Evolutionary conservation across 2,113 vertebrate genomes (phyloP), one percentile per base, ranked within the genome.

Genomic region (Myrmophylax atrothorax): DNA sequence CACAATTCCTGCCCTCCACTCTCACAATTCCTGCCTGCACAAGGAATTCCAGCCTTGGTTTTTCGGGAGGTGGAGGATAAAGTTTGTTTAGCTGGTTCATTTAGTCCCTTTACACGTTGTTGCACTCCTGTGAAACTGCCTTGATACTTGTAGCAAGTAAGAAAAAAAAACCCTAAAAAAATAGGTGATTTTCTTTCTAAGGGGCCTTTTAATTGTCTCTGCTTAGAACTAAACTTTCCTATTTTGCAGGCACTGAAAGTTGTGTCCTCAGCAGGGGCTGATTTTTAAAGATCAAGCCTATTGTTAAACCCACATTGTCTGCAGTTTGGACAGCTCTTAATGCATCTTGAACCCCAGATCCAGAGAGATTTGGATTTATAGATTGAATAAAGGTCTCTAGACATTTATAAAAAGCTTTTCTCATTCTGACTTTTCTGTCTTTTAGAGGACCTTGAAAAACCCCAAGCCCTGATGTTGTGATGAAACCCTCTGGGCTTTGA

Each of bases 221-320:
- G 5, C 50, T 78, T 26, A 13, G 67, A 82, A 7, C 33, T 50
- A 9, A 87, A 52, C 31, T 78, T 46, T 46, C 20, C n/a, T 18
- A 9, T 84, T 70, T 72, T 79, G 35, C 64, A 59, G 58, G 29
- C 81, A 2, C 63, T 74, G 63, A 29, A 35, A 83, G 70, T 46
- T 46, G 18, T 95, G 70, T 60, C 74, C 78, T 92, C 55, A 23
- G 47, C 42, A 64, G 68, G 76, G 59, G 20, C 63, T 66, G 35
- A 56, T 90, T 91, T 76, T 74, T 50, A 74, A 68, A 88, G 63
- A 72, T 38, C 24, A 24, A 56, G 33, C 73, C 84, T 74, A 80
- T 93, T 95, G 93, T 94, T 93, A 55, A 72, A 22, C 3, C 38
- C 24, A 6, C 9, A 93, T 94, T 97, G 93, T 95, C 83, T 94